Percentiles rank a stretch among this genome's conserved stretches.
phyloP scores from a whole-genome alignment of 2,888 invertebrate genomes.

The Yponomeuta plumbellus region DNA sequence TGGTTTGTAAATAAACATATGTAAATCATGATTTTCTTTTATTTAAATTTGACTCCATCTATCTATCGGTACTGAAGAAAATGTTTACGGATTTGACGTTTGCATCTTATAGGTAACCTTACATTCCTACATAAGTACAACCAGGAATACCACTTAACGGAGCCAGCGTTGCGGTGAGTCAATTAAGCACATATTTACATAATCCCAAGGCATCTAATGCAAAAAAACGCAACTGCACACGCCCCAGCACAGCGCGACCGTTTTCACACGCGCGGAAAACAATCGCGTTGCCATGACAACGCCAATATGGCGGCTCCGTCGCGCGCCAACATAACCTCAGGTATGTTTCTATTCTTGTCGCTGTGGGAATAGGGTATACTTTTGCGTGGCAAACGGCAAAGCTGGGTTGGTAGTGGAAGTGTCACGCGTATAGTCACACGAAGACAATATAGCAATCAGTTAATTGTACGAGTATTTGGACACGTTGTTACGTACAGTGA shows the following conservation, averaged over 20 bases:
- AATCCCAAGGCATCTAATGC: background rate
- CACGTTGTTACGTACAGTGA: background rate
- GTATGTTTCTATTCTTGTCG: background rate
- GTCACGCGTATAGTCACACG: background rate
- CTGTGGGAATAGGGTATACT: background rate
- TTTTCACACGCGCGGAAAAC: slow-evolving; percentile 2
- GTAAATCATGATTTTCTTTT: too few species aligned
- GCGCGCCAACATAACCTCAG: background rate
- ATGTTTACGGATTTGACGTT: too few species aligned
- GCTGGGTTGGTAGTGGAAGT: background rate
- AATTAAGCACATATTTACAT: background rate
- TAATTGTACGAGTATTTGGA: background rate
- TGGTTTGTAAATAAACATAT: too few species aligned
- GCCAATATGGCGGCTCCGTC: background rate
- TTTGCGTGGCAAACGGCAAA: background rate
- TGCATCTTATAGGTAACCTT: too few species aligned
- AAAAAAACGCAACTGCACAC: background rate
- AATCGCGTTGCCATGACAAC: background rate
- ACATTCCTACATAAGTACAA: too few species aligned
- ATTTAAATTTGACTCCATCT: too few species aligned
- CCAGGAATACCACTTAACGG: too few species aligned
- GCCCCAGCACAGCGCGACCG: background rate
- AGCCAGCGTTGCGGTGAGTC: background rate
- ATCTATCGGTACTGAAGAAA: too few species aligned
- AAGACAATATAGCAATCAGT: slow-evolving; percentile 3